These are phyloP conservation scores for Coptodon bakossiorum DNA, from an alignment of 2,113 vertebrate genomes.

Conservation along the genomic window DNA sequence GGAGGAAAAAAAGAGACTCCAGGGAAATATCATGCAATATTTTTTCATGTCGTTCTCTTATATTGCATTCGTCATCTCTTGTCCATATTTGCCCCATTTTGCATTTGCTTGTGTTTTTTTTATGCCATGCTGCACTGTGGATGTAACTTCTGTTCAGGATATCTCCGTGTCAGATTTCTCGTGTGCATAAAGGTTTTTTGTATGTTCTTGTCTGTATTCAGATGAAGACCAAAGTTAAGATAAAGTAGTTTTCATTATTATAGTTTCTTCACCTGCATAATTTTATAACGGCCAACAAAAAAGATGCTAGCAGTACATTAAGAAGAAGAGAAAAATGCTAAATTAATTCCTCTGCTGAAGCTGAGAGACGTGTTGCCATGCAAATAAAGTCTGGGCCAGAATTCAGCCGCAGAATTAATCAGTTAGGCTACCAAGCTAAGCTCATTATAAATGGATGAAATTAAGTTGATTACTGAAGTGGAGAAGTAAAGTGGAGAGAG, in stretches of 20 bases:
- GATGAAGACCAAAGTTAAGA: neutral
- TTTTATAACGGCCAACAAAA: neutral
- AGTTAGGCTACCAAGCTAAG: neutral
- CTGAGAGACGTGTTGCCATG: neutral
- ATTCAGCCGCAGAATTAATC: accelerated
- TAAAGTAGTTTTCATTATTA: neutral
- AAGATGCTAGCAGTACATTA: neutral
- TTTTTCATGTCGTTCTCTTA: neutral
- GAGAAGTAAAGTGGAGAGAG: neutral
- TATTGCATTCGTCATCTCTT: neutral
- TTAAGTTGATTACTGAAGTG: neutral
- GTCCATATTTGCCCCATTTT: neutral
- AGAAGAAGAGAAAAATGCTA: neutral
- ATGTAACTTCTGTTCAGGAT: neutral
- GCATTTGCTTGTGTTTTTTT: neutral
- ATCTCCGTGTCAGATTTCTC: neutral
- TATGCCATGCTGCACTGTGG: neutral
- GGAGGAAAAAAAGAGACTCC: neutral
- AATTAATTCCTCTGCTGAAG: neutral
- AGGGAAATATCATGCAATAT: neutral
- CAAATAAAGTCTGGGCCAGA: neutral
- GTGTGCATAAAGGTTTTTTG: neutral
- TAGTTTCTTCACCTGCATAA: neutral
- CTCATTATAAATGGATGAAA: neutral
- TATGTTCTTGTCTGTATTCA: neutral